Conservation (phyloP, 2,888 invertebrate genomes). For the Amphipyra tragopoginis region DNA sequence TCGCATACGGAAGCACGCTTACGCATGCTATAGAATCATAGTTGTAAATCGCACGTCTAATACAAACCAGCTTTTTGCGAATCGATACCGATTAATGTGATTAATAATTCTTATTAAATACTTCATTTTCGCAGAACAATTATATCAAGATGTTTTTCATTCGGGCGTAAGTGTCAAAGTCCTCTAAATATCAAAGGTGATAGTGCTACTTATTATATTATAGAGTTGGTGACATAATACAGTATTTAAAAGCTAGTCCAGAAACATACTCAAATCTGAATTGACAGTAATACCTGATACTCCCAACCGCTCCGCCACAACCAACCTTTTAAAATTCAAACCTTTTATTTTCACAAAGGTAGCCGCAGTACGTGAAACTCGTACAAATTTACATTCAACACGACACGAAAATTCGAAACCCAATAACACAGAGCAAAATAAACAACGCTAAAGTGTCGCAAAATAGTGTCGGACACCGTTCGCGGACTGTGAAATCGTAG, state of each 20-base stretch:
- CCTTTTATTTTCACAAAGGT: slow-evolving; percentile 51
- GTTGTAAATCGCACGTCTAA: too few species aligned
- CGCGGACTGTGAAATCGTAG: slow-evolving; percentile 63
- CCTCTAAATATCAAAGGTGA: too few species aligned
- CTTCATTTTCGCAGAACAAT: too few species aligned
- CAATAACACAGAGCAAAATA: slow-evolving; percentile 67
- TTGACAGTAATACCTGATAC: slow-evolving; percentile 16
- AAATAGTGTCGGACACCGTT: slow-evolving; percentile 60
- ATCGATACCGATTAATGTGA: too few species aligned
- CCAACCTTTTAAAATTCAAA: slow-evolving; percentile 35
- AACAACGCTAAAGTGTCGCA: slow-evolving; percentile 64
- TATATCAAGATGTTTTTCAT: too few species aligned
- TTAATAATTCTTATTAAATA: too few species aligned
- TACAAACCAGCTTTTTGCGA: too few species aligned
- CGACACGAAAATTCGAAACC: slow-evolving; percentile 66
- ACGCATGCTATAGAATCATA: too few species aligned
- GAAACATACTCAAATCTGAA: slow-evolving; percentile 26
- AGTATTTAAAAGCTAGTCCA: not conserved
- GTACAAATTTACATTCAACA: slow-evolving; percentile 66
- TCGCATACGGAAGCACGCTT: too few species aligned
- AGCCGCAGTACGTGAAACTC: slow-evolving; percentile 52
- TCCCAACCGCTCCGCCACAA: slow-evolving; percentile 18
- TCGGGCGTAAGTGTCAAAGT: too few species aligned
- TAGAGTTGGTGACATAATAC: too few species aligned
- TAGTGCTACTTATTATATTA: too few species aligned